phyloP scores from a whole-genome alignment of 2,113 vertebrate genomes.

The Pagrus major region DNA sequence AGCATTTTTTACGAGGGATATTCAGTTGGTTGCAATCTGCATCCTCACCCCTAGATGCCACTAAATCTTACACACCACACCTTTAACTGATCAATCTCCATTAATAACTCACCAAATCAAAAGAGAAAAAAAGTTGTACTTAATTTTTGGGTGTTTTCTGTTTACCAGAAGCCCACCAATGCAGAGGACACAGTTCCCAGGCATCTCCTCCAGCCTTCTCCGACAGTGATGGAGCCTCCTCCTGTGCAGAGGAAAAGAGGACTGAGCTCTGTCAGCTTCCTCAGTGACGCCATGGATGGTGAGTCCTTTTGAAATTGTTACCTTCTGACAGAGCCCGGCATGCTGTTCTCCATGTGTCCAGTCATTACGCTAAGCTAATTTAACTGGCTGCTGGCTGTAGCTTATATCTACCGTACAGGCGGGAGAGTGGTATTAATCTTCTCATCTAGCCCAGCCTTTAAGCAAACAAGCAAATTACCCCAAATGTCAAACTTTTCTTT shows the following conservation, averaged over 20 bases:
- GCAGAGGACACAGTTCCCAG: constrained; percentile 59
- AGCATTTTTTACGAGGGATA: too few species aligned
- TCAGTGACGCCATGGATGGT: constrained; percentile 97
- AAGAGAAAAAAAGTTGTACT: background rate
- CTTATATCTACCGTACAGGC: background rate
- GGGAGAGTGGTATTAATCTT: background rate
- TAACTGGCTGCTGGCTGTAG: background rate
- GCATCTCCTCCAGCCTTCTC: constrained; percentile 78
- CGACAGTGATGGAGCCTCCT: constrained; percentile 83
- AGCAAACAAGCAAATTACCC: background rate
- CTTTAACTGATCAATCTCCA: background rate
- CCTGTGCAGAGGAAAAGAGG: constrained; percentile 88
- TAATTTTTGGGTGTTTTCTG: constrained; percentile 10
- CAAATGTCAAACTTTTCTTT: background rate
- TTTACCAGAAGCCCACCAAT: constrained; percentile 59
- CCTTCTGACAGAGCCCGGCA: too few species aligned
- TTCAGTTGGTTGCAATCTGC: too few species aligned
- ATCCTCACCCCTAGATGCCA: too few species aligned
- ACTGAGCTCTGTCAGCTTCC: constrained; percentile 93
- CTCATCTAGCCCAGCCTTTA: background rate
- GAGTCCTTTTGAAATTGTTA: constrained; percentile 52
- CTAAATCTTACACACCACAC: too few species aligned
- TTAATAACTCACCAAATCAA: background rate
- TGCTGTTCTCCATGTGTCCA: too few species aligned
- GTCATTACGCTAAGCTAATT: background rate